A percentile compares a stretch with the other conserved stretches of the same genome.
These are phyloP conservation scores for Drosophila parabipectinata DNA, from an alignment of 1,140 invertebrate species.

Conservation along the genomic window DNA sequence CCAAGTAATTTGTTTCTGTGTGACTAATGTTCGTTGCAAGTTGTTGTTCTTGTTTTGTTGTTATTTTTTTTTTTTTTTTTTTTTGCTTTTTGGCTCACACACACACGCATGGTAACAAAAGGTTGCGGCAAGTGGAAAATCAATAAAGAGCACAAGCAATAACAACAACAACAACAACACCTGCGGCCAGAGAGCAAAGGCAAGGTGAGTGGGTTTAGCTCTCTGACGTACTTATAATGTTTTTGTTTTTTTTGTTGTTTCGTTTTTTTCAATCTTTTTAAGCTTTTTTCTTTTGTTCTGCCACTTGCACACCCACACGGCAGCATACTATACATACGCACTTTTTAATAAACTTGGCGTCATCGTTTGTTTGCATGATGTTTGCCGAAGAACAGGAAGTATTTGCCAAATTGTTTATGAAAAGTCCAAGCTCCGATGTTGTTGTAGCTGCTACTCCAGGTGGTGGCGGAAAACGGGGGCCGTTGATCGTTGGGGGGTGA, in stretches of 20 bases:
- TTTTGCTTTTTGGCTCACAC: slow-evolving; percentile 9
- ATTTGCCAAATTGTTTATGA: slow-evolving; percentile 31
- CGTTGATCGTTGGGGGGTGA: slow-evolving; percentile 10
- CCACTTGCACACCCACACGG: slow-evolving; percentile 41
- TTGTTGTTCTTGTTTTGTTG: slow-evolving; percentile 19
- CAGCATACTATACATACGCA: slow-evolving; percentile 71
- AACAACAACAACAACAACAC: slow-evolving; percentile 27
- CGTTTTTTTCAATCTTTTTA: slow-evolving; percentile 4
- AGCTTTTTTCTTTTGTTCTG: slow-evolving; percentile 39
- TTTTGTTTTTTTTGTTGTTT: slow-evolving; percentile 17
- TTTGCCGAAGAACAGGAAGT: slow-evolving; percentile 14
- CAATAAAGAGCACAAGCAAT: slow-evolving; percentile 38
- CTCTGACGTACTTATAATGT: slow-evolving; percentile 18
- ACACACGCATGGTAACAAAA: slow-evolving; percentile 30
- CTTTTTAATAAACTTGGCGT: slow-evolving; percentile 87
- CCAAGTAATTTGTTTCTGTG: neutral
- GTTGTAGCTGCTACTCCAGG: slow-evolving; percentile 11
- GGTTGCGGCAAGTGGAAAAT: slow-evolving; percentile 55
- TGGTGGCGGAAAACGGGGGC: slow-evolving; percentile 9
- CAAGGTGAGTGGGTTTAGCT: slow-evolving; percentile 58
- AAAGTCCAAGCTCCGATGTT: slow-evolving; percentile 16
- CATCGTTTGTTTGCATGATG: slow-evolving; percentile 86
- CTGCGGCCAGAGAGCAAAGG: slow-evolving; percentile 22
- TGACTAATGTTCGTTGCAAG: slow-evolving; percentile 15
- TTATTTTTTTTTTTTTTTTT: slow-evolving; percentile 18